Base-by-base conservation (phyloP, 2,797 vertebrate species). In the Synanceia verrucosa region DNA sequence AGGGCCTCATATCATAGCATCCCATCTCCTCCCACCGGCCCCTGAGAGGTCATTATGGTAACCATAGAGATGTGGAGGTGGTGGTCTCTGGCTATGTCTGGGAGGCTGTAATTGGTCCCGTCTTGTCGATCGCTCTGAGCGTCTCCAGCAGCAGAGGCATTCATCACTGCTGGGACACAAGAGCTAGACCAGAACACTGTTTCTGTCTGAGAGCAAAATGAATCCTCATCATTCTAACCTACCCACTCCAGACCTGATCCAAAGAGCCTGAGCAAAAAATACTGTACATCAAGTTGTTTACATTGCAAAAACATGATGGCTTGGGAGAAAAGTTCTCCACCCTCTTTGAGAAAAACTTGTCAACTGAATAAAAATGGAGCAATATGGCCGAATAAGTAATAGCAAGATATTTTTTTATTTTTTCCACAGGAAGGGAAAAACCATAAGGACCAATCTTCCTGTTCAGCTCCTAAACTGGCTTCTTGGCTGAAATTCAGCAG, bases 41-140 rank as follows among this genome's bases (percentile, higher is more conserved):
- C 88, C 58, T 59, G 86, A 91, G 85, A 90, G 80, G 85, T 89
- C 77, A 83, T 90, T 90, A 91, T 33, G 55, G 78, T 79, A 79
- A 77, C 85, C 44, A 39, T 62, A 24, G 79, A 59, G 61, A 80
- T 81, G 78, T 59, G 56, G 60, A 70, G 77, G 74, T 65, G 70
- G 69, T 58, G 66, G 65, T 78, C 83, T 70, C 75, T 18, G 18
- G 63, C 2, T 60, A 36, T 36, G 72, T 70, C 84, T 75, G 58
- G 41, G 47, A 69, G 65, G 60, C 76, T 78, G 62, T 91, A 89
- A 91, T 92, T 92, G 83, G 85, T 79, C 78, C 79, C 73, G 16
- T 87, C 72, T 82, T 74, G 73, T 81, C 69, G 47, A 79, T 61
- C 34, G 56, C 65, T 69, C 34, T 21, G 70, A 76, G 77, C 68